Evolutionary conservation across 2,888 invertebrate species (phyloP).

Genomic region (Rutpela maculata): DNA sequence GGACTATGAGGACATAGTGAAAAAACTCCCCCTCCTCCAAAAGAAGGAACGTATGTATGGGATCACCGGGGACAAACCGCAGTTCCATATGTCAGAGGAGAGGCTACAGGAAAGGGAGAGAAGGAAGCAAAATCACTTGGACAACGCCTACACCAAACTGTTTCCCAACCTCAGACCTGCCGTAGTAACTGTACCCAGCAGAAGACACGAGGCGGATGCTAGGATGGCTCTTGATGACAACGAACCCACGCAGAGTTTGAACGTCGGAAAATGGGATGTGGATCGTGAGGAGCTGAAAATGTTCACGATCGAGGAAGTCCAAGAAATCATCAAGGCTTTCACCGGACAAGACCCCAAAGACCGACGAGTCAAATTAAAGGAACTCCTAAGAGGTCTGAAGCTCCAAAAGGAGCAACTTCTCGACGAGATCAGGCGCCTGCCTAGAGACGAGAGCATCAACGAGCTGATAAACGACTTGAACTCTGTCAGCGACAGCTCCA

Average conservation of each 20-base stretch:
- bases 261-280: conserved; percentile 59
- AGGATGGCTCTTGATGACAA: conserved; percentile 35
- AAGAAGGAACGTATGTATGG: conserved; percentile 69
- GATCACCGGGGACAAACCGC: conserved; percentile 67
- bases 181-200: conserved; percentile 66
- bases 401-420: conserved; percentile 70
- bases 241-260: conserved; percentile 42
- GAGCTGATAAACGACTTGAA: conserved; percentile 59
- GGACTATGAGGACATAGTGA: conserved; percentile 75
- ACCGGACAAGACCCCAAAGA: conserved; percentile 57
- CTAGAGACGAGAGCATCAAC: conserved; percentile 63
- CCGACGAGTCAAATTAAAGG: conserved; percentile 65
- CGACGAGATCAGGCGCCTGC: conserved; percentile 67
- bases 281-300: conserved; percentile 56
- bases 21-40: conserved; percentile 72
- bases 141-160: conserved; percentile 74
- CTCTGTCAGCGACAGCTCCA: conserved; percentile 54
- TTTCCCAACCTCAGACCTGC: conserved; percentile 65
- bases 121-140: conserved; percentile 75
- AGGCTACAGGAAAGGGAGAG: conserved; percentile 72
- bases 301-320: conserved; percentile 62
- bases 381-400: conserved; percentile 69
- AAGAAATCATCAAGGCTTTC: conserved; percentile 60
- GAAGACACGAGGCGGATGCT: conserved; percentile 48
- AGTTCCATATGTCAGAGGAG: conserved; percentile 72